Evolutionary conservation across 1,140 invertebrate species (phyloP), one percentile per base, ranked within the genome.

Genomic region (Trichonephila inaurata): DNA sequence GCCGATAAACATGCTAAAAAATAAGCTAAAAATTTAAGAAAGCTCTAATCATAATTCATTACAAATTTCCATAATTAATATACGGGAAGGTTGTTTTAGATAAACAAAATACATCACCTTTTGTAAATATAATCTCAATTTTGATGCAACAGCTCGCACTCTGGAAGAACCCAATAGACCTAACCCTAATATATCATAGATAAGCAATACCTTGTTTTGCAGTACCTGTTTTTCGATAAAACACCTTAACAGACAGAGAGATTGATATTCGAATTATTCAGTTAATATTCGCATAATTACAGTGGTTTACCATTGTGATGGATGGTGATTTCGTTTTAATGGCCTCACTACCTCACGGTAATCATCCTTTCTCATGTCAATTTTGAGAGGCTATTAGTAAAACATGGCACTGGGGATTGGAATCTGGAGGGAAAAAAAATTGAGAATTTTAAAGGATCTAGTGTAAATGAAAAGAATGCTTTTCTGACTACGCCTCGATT

Each of bases 201-300:
- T 77, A 77, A 77, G 33, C 16, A 8, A 40, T 18, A 77, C 28
- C 16, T 33, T 18, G 33, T 28, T 21, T 28, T 44, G 21, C 82
- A n/a, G 51, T 8, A 21, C 40, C 40, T 51, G 18, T 60, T 83
- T 77, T 77, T 58, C 24, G 21, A 89, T 89, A 89, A 69, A 72
- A 89, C 87, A 89, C 62, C 64, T 44, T 89, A 33, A 44, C 28
- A 64, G 10, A 19, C 21, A 16, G 21, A 21, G 86, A 66, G 87
- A 44, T 89, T 44, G 28, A 89, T 89, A 83, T 8, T 6, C 19
- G 66, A 89, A 89, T 89, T 89, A 89, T 89, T 89, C 87, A 89
- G 87, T 62, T 51, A 69, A 72, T 72, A 72, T 72, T 28, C 66
- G 33, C 64, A 89, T 69, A 89, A 89, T 89, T 89, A 89, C 44